Conservation (phyloP, 1,140 invertebrate species). For the Eupristina koningsbergeri region DNA sequence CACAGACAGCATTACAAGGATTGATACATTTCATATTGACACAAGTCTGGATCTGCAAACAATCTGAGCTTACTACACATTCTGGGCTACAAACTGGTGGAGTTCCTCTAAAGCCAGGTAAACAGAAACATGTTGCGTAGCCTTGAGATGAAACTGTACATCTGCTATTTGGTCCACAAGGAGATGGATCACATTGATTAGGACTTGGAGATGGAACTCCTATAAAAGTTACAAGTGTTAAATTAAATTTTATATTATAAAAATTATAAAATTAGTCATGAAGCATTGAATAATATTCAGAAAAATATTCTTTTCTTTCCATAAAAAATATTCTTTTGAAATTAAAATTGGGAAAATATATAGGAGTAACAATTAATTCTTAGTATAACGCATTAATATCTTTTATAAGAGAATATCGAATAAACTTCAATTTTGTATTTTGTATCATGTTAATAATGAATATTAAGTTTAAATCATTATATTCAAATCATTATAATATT, state of each 20-base stretch:
- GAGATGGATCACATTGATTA: conserved; percentile 77
- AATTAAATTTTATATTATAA: no score
- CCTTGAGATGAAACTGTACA: conserved; percentile 82
- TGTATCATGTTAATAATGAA: no score
- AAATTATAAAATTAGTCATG: not conserved
- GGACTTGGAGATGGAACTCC: conserved; percentile 44
- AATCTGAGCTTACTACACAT: conserved; percentile 86
- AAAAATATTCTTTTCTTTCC: no score
- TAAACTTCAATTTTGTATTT: no score
- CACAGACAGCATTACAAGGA: conserved; percentile 86
- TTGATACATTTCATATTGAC: conserved; percentile 85
- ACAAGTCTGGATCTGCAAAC: conserved; percentile 83
- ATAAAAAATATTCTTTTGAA: no score
- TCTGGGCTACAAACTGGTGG: conserved; percentile 87
- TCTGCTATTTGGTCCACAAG: conserved; percentile 85
- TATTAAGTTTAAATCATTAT: no score
- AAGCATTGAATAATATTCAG: not conserved
- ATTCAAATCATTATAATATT: no score
- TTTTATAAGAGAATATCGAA: no score
- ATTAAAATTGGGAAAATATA: no score
- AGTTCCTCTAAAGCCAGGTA: conserved; percentile 84
- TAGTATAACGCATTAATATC: no score
- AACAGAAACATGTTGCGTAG: conserved; percentile 84
- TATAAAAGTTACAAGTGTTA: conserved; percentile 28
- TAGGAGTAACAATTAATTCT: no score